Base-by-base conservation (phyloP, 2,888 invertebrate genomes). In the Latrodectus elegans region DNA sequence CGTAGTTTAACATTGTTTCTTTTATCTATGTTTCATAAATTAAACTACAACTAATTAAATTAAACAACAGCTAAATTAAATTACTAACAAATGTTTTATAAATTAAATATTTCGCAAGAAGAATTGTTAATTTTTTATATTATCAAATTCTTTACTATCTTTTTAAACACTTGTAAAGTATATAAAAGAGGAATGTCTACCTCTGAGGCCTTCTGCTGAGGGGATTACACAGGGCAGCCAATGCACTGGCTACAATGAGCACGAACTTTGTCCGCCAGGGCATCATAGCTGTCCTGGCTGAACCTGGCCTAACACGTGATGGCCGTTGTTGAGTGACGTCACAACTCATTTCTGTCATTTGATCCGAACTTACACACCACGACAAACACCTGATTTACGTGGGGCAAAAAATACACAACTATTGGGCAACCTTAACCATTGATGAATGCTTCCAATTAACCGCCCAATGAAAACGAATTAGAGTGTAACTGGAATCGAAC, bases 311-410 rank as follows among this genome's bases (percentile, higher is more conserved):
- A 76, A 83, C 83, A 76, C n/a, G 52, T 83, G 76, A 76, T 70
- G 76, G 64, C 71, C 76, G 76, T 83, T 83, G 82, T 83, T 76
- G n/a, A 17, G 75, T 79, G 80, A 86, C 85, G 85, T 86, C 85
- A 86, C 85, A 80, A 76, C 65, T 76, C 70, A 80, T 86, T 86
- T 86, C 75, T 86, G 85, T 86, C 85, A 86, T 78, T 84, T 84
- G 79, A 64, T 64, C 72, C 11, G 71, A 79, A 67, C 14, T 81
- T 73, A 85, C 85, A 80, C 85, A 76, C 75, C 85, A 80, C 79
- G 79, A 70, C 71, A 60, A 81, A 53, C 81, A 81, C 55, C 52
- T 38, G 81, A 81, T 81, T 81, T 81, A 81, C 53, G 60, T 71
- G 53, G 49, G 79, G 49, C 79, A 71, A 53, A 77, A 67, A 77